Percentiles rank a stretch among this genome's conserved stretches.
Evolutionary conservation across 2,797 vertebrate species (phyloP).

Genomic region (Yasuhikotakia modesta): DNA sequence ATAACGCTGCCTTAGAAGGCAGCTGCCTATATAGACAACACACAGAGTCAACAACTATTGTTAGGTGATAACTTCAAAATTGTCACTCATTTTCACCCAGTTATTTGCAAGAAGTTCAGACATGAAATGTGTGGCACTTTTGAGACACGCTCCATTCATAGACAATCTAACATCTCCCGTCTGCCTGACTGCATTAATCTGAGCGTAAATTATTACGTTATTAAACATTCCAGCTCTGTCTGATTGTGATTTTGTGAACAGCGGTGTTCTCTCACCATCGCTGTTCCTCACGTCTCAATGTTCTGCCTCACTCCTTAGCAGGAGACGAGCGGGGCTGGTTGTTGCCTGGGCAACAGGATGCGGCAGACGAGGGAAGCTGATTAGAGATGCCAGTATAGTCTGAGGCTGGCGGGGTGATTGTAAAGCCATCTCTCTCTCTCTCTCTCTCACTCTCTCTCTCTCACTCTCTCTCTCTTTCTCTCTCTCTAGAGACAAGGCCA

Average conservation of each 20-base stretch:
- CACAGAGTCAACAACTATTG: neutral
- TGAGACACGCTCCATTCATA: neutral
- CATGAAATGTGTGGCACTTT: neutral
- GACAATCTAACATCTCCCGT: neutral
- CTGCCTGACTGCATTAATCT: neutral
- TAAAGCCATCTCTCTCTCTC: constrained; percentile 55
- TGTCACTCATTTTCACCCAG: neutral
- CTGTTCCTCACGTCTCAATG: constrained; percentile 68
- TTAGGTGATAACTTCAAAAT: neutral
- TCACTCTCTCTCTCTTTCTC: no score
- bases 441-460: no score
- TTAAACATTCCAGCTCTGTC: constrained; percentile 21
- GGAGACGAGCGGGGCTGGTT: constrained; percentile 62
- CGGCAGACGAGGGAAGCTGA: constrained; percentile 62
- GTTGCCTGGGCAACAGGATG: constrained; percentile 78
- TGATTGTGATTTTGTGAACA: no score
- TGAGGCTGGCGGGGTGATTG: constrained; percentile 67
- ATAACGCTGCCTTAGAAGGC: neutral
- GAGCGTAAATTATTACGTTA: neutral
- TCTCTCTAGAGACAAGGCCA: constrained; percentile 58
- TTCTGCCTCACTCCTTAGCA: constrained; percentile 49
- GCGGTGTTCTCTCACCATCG: constrained; percentile 10
- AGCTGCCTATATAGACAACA: neutral
- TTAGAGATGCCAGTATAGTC: constrained; percentile 75
- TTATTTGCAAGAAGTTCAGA: neutral